phyloP scores from a whole-genome alignment of 2,797 vertebrate species.

The Sardinella longiceps region DNA sequence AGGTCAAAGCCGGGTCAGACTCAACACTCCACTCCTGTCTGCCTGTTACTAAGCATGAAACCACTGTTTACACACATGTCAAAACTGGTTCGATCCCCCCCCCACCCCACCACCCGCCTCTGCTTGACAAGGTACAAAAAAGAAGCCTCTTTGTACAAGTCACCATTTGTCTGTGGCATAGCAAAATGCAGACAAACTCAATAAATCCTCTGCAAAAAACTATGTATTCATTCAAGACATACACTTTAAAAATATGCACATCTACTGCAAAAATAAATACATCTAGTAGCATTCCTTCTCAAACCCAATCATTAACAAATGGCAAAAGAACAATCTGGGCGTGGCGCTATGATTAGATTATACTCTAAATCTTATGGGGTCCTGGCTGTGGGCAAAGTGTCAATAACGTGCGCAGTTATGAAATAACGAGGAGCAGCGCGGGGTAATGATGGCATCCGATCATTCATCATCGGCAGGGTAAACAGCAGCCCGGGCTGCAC shows the following conservation, averaged over 20 bases:
- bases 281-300: neutral
- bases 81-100: neutral
- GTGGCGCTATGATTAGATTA: neutral
- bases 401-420: conserved; percentile 63
- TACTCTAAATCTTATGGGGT: conserved; percentile 42
- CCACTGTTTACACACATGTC: neutral
- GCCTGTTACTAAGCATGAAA: neutral
- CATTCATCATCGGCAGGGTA: conserved; percentile 80
- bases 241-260: neutral
- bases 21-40: conserved; percentile 37
- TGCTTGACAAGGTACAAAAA: conserved; percentile 5
- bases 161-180: neutral
- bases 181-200: neutral
- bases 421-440: conserved; percentile 61
- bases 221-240: neutral
- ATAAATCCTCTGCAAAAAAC: neutral
- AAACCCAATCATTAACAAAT: neutral
- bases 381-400: conserved; percentile 50
- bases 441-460: conserved; percentile 73
- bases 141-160: neutral
- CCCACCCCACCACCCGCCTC: neutral
- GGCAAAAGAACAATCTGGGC: neutral
- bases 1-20: conserved; percentile 68
- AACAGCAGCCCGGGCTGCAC: conserved; percentile 75
- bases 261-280: neutral